Percentiles rank a stretch among this genome's conserved stretches.
These are phyloP conservation scores for Ornithoptera priamus DNA, from an alignment of 2,888 invertebrate species.

Conservation along the genomic window DNA sequence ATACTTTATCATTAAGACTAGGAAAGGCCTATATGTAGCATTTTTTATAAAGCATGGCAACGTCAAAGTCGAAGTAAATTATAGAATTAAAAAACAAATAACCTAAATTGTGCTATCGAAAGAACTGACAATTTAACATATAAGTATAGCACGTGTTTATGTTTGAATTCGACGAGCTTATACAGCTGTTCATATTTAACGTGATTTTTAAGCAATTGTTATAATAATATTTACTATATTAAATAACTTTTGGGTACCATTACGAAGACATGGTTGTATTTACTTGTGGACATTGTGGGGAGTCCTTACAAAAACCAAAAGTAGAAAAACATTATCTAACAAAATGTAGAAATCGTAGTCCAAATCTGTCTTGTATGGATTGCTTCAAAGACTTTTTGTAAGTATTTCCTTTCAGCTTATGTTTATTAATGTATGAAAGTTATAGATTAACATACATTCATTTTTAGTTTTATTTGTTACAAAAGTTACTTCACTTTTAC, in stretches of 20 bases:
- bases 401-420: conserved; percentile 45
- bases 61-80: background rate
- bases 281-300: conserved; percentile 95
- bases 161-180: conserved; percentile 1
- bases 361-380: conserved; percentile 93
- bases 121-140: conserved; percentile 4
- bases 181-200: background rate
- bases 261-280: conserved; percentile 91
- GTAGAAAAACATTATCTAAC: conserved; percentile 93
- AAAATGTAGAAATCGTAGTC: conserved; percentile 83
- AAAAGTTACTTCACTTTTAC: no score
- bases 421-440: no score
- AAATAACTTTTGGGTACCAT: background rate
- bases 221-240: background rate
- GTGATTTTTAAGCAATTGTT: background rate
- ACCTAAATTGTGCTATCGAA: background rate
- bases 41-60: background rate
- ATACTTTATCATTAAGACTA: no score
- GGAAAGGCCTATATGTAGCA: no score
- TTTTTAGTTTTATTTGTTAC: no score
- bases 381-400: conserved; percentile 94
- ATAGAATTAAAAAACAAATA: background rate
- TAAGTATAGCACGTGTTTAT: conserved; percentile 16
- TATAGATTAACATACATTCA: no score
- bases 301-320: conserved; percentile 93